phyloP scores from a whole-genome alignment of 2,113 vertebrate species.

The Psettodes erumei region DNA sequence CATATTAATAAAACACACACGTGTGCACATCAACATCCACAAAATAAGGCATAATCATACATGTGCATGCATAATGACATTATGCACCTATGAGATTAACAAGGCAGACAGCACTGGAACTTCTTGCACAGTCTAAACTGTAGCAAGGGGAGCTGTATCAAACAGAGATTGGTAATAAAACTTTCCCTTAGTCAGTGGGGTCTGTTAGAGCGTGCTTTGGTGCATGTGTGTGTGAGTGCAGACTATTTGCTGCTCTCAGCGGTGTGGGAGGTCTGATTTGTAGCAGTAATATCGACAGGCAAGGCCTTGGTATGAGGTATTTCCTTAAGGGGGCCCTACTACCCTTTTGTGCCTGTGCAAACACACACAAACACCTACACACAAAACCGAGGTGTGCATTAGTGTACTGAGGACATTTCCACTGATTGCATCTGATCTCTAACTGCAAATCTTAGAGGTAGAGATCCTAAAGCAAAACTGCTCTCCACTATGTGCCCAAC shows the following conservation, averaged over 20 bases:
- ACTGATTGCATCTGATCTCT: not conserved
- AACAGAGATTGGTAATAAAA: conserved; percentile 68
- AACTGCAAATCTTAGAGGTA: too few relatives aligned
- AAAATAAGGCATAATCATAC: conserved; percentile 14
- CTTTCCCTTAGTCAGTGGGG: conserved; percentile 60
- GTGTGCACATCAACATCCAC: not conserved
- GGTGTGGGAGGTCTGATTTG: conserved; percentile 78
- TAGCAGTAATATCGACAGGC: conserved; percentile 78
- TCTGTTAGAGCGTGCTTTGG: conserved; percentile 33
- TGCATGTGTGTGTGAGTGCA: conserved; percentile 30
- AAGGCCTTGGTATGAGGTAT: conserved; percentile 72
- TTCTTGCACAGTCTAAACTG: conserved; percentile 30
- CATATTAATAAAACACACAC: conserved; percentile 11
- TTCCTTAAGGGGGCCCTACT: conserved; percentile 70
- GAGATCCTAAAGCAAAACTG: not conserved
- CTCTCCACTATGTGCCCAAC: not conserved
- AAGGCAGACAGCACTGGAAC: conserved; percentile 21
- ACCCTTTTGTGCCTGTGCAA: conserved; percentile 37
- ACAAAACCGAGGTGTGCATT: conserved; percentile 20
- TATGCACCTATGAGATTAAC: conserved; percentile 30
- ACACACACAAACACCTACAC: conserved; percentile 30
- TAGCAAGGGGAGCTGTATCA: conserved; percentile 59
- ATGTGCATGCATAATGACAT: conserved; percentile 30
- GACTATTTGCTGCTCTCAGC: conserved; percentile 64
- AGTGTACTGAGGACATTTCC: not conserved